A percentile compares a stretch with the other conserved stretches of the same genome.
Conservation (phyloP, 2,113 vertebrate species). For the Gadus chalcogrammus region DNA sequence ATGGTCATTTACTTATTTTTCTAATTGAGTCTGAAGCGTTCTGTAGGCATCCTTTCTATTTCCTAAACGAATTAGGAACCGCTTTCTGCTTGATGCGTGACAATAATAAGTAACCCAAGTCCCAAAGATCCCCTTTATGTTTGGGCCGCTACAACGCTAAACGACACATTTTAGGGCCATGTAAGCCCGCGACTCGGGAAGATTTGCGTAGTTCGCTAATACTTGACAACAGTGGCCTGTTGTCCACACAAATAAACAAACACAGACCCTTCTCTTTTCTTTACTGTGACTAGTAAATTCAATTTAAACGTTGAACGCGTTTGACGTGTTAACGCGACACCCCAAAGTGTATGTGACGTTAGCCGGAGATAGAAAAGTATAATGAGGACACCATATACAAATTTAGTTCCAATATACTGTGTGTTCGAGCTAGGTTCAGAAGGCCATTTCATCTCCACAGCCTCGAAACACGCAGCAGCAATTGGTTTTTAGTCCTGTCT, state of each 20-base stretch:
- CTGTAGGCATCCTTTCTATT: conserved; percentile 72
- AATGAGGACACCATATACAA: no score
- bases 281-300: conserved; percentile 7
- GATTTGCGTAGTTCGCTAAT: neutral
- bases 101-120: conserved; percentile 57
- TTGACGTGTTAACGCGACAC: conserved; percentile 12
- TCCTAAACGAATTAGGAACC: conserved; percentile 75
- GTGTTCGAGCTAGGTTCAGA: no score
- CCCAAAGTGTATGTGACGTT: conserved; percentile 10
- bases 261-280: conserved; percentile 8
- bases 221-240: conserved; percentile 14
- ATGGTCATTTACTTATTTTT: conserved; percentile 75
- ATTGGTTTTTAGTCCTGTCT: no score
- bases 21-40: conserved; percentile 63
- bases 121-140: conserved; percentile 37
- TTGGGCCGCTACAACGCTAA: conserved; percentile 39
- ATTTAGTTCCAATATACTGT: no score
- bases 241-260: conserved; percentile 21
- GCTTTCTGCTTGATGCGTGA: conserved; percentile 63
- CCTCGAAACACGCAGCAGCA: no score
- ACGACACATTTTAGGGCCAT: conserved; percentile 35
- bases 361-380: no score
- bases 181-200: neutral
- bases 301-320: conserved; percentile 4
- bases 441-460: no score